Base-by-base conservation (phyloP, 2,888 invertebrate species). In the Platycnemis pennipes region DNA sequence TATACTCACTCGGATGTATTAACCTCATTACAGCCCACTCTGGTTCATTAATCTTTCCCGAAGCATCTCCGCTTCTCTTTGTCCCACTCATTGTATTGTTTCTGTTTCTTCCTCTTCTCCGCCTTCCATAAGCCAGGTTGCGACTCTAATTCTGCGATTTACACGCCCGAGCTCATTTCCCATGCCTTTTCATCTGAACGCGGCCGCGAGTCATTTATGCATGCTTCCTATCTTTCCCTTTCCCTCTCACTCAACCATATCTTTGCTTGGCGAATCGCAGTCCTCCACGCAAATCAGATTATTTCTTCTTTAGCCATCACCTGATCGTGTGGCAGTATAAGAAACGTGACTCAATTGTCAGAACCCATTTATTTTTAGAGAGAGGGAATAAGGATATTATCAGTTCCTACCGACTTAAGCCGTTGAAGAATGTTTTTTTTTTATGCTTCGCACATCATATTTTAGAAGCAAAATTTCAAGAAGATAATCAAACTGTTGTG, bases 1-100 rank as follows among this genome's bases (percentile, higher is more conserved):
- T 37, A 77, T 77, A 37, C 13, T 37, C 77, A 37, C 77, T 16
- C 37, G 77, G 37, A 77, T 37, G 37, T 77, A 37, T 77, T 77
- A 77, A 37, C 77, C 77, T 77, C 31, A 77, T 77, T 77, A 37
- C 77, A 77, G 31, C 37, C 31, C 16, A 37, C 77, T 37, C 37
- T 77, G 77, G 31, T 77, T 77, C 77, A 77, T 77, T 77, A 77
- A 77, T 77, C 77, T 77, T 77, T 77, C 77, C 37, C 31, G 77
- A 4, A 16, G 37, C 11, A 31, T 8, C 31, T 37, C 37, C 77
- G 11, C 77, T 77, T 77, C 77, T 37, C 77, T 77, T 77, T 77
- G 77, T 77, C 37, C 13, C n/a, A n/a, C n/a, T 77, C 77, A 11
- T 37, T 37, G 8, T 77, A 77, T 37, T 77, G 77, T 77, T 37